Percentiles rank a stretch among this genome's conserved stretches.
Conservation (phyloP, 1,140 invertebrate species). For the Drosophila insularis region DNA sequence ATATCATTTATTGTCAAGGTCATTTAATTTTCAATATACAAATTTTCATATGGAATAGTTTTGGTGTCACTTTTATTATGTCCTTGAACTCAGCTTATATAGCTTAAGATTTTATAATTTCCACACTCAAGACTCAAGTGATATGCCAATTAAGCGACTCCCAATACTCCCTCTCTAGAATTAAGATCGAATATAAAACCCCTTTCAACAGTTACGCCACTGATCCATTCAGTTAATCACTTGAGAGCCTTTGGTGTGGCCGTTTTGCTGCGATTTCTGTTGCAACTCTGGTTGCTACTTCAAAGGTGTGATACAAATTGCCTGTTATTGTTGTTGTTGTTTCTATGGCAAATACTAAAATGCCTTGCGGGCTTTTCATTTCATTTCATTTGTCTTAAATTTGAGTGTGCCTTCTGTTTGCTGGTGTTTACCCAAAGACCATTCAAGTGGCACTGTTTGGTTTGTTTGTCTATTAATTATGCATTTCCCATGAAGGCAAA, state of each 20-base stretch:
- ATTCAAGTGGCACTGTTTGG: slow-evolving; percentile 28
- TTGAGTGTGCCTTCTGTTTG: slow-evolving; percentile 56
- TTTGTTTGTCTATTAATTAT: slow-evolving; percentile 72
- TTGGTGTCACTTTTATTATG: too few relatives aligned
- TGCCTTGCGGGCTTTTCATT: slow-evolving; percentile 64
- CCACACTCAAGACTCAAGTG: too few relatives aligned
- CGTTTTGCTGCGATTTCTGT: slow-evolving; percentile 9
- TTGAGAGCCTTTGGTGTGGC: slow-evolving; percentile 34
- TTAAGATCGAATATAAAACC: too few relatives aligned
- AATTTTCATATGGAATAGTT: too few relatives aligned
- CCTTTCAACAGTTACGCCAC: not conserved
- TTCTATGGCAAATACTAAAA: slow-evolving; percentile 56
- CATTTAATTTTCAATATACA: too few relatives aligned
- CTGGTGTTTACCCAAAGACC: slow-evolving; percentile 46
- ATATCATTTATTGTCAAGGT: too few relatives aligned
- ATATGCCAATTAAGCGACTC: too few relatives aligned
- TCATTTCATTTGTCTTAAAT: slow-evolving; percentile 70
- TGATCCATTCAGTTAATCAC: slow-evolving; percentile 28
- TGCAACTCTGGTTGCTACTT: slow-evolving; percentile 16
- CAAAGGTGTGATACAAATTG: slow-evolving; percentile 28
- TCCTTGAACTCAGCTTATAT: too few relatives aligned
- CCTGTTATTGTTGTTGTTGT: slow-evolving; percentile 1
- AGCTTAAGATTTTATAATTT: too few relatives aligned
- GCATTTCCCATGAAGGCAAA: slow-evolving; percentile 36
- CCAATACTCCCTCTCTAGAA: too few relatives aligned